Evolutionary conservation across 2,113 vertebrate species (phyloP), one percentile per base, ranked within the genome.

Genomic region (Barbus barbus): DNA sequence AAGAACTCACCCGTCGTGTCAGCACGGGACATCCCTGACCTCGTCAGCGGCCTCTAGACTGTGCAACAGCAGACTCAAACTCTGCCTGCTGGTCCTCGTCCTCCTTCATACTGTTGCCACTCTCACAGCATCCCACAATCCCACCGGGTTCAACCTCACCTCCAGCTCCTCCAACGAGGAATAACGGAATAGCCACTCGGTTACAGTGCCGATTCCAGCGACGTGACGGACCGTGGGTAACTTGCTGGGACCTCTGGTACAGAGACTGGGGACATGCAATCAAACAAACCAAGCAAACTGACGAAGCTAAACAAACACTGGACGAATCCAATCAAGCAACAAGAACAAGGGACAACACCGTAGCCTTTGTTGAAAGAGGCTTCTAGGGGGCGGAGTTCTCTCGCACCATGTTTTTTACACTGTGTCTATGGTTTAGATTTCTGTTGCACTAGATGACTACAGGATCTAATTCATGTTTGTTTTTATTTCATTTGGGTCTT

Each of bases 391-490:
- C 95, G 95, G 94, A 95, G 92, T 95, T 97, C 95, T 98, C 96
- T 97, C 97, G 96, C 96, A 95, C 95, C 95, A 95, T 84, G 91
- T 98, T 99, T 98, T 99, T 97, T 98, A 98, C 96, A 97, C 96
- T 97, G 97, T 97, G 97, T 97, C 97, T 96, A 95, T 95, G 95
- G 96, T 97, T 95, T 94, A 93, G 91, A 94, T 95, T 95, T 94
- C 93, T 95, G 95, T 97, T 97, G 96, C 97, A 96, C 95, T 97
- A 96, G 96, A 96, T 96, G 96, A 94, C 94, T 95, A 94, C 94
- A 94, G 95, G 95, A 95, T 94, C 95, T 96, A 95, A 93, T 94
- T 95, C 91, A 93, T 92, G 93, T 89, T 90, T 84, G 72, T 92
- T 92, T 89, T 92, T 88, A 88, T 91, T 89, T 79, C 63, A 92